Evolutionary conservation across 2,797 vertebrate genomes (phyloP).

Genomic region (Pangasius mekongensis): DNA sequence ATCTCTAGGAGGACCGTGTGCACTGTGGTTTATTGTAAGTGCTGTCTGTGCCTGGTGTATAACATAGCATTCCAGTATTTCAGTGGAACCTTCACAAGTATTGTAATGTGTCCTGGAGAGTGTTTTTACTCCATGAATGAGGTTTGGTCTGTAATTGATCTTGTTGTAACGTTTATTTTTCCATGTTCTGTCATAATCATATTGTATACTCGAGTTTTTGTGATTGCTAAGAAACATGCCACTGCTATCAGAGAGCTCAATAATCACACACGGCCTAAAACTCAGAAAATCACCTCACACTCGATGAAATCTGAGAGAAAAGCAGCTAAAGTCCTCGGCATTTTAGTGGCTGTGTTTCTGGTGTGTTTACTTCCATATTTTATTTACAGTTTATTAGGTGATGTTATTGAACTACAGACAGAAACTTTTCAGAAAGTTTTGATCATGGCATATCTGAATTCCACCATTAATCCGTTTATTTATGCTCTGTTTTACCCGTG

Average conservation of each 20-base stretch:
- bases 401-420: neutral
- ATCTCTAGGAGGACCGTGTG: neutral
- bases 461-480: neutral
- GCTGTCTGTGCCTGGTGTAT: neutral
- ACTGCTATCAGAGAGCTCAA: conserved; percentile 48
- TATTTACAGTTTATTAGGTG: conserved; percentile 25
- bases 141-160: neutral
- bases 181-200: neutral
- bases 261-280: neutral
- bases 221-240: conserved; percentile 38
- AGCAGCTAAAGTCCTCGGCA: neutral
- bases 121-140: neutral
- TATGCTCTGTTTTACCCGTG: conserved; percentile 4
- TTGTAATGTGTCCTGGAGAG: neutral
- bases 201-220: conserved; percentile 7
- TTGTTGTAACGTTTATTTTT: neutral
- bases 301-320: neutral
- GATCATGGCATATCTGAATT: neutral
- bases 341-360: conserved; percentile 26
- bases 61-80: conserved; percentile 2
- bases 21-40: neutral
- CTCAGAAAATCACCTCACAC: conserved; percentile 3
- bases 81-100: neutral
- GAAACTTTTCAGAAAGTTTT: neutral
- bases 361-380: conserved; percentile 27